Evolutionary conservation across 2,888 invertebrate species (phyloP), one percentile per base, ranked within the genome.

Genomic region (Phengaris alcon): DNA sequence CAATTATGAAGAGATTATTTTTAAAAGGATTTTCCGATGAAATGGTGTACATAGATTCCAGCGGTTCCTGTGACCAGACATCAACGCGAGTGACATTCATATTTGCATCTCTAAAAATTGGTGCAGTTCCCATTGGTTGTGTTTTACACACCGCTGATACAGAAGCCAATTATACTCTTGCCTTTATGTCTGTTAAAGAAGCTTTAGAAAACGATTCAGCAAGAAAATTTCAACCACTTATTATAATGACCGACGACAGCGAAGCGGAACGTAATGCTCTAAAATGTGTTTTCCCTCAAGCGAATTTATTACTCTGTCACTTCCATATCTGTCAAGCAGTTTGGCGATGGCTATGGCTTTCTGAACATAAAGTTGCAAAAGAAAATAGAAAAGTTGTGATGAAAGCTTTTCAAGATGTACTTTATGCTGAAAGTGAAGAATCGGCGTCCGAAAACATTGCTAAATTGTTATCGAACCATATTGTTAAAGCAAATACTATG

Each of bases 191-290:
- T 52, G 73, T 77, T 15, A 78, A 78, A 75, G 74, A 78, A 75
- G 75, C 77, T 77, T 46, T 78, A 75, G 78, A 78, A 74, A 78
- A 76, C 72, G 74, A 73, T 35, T 48, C 10, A 48, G 77, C 55
- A 15, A 75, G 75, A 75, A 77, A 69, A 75, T 75, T 77, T 22
- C 59, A 77, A 70, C 78, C 78, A 3, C 75, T 57, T 74, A 76
- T 78, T 75, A 68, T 76, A 68, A 77, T 78, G 78, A 77, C 78
- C 64, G 78, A 78, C 75, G 78, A 77, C 73, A 70, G 64, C 75
- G 68, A 74, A 73, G 78, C 75, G 35, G 69, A 69, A 69, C 69
- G 69, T 35, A 69, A 69, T 69, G 52, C 52, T 52, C 52, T 52
- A 52, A 52, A 46, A 74, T 57, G 46, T 52, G 22, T 74, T 72